A percentile compares a stretch with the other conserved stretches of the same genome.
phyloP scores from a whole-genome alignment of 2,113 vertebrate genomes.

The Phrynocephalus versicolor region DNA sequence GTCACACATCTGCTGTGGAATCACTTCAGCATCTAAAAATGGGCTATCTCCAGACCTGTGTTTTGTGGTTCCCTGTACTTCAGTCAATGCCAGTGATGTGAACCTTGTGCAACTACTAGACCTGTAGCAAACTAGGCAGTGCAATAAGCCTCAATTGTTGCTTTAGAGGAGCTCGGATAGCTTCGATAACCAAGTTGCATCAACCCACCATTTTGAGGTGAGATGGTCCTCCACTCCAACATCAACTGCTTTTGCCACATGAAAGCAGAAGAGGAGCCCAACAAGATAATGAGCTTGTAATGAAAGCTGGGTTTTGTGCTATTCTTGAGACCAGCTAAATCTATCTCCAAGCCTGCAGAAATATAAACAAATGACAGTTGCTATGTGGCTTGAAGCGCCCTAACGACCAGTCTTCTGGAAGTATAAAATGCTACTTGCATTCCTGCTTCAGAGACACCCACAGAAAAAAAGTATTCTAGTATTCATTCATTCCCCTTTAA shows the following conservation, averaged over 20 bases:
- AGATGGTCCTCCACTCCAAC: background rate
- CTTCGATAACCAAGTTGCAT: too few species aligned
- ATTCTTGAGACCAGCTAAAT: fast-evolving
- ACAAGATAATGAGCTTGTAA: fast-evolving
- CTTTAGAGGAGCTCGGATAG: background rate
- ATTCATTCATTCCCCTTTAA: slow-evolving; percentile 49
- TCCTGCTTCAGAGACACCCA: slow-evolving; percentile 28
- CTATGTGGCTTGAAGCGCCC: background rate
- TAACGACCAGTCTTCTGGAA: background rate
- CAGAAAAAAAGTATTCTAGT: slow-evolving; percentile 32
- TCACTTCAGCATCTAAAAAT: background rate
- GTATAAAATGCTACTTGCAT: slow-evolving; percentile 1
- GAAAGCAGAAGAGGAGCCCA: background rate
- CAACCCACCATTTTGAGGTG: background rate
- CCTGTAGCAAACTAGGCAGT: background rate
- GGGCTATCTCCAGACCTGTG: background rate
- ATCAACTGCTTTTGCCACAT: background rate
- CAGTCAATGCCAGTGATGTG: background rate
- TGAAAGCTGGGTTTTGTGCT: background rate
- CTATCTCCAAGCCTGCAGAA: background rate
- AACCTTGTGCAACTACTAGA: background rate
- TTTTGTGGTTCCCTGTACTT: background rate
- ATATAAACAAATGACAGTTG: background rate
- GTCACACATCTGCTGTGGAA: background rate
- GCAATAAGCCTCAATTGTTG: background rate